Evolutionary conservation across 1,140 invertebrate genomes (phyloP).

Genomic region (Caenorhabditis elegans): WBcel235 BX284605.5:8799501-8800000

Average conservation of each 20-base stretch:
- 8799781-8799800: slow-evolving; percentile 6
- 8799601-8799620: not conserved
- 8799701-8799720: not conserved
- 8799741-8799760: not conserved
- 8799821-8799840: not conserved
- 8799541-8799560: not conserved
- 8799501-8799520: not conserved
- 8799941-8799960: too few species aligned
- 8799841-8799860: not conserved
- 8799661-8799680: not conserved
- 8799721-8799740: not conserved
- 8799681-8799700: not conserved
- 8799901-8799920: not conserved
- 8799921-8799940: too few species aligned
- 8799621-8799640: not conserved
- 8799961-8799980: too few species aligned
- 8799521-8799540: not conserved
- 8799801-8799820: slow-evolving; percentile 30
- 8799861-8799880: slow-evolving; percentile 32
- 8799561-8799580: too few species aligned
- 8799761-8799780: not conserved
- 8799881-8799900: not conserved
- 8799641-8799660: not conserved
- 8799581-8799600: not conserved
- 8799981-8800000: too few species aligned